Evolutionary conservation across 2,797 vertebrate genomes (phyloP).

Genomic region (Leptoclinus maculatus): DNA sequence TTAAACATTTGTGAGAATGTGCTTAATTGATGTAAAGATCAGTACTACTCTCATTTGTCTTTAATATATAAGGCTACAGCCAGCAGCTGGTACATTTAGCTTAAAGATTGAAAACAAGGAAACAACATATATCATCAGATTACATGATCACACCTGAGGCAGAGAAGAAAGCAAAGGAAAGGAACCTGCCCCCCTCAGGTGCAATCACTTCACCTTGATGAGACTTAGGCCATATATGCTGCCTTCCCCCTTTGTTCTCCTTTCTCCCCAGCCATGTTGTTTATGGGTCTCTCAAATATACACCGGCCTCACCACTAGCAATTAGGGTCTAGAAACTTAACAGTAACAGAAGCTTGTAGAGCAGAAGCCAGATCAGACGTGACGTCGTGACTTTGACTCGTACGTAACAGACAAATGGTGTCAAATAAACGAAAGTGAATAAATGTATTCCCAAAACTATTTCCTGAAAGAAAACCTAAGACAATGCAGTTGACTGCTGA

Average conservation of each 20-base stretch:
- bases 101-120: background rate
- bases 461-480: background rate
- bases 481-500: background rate
- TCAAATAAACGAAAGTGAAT: background rate
- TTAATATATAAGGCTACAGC: background rate
- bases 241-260: background rate
- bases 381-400: background rate
- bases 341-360: background rate
- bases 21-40: background rate
- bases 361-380: background rate
- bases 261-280: background rate
- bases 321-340: background rate
- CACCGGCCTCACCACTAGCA: background rate
- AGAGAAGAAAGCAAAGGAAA: background rate
- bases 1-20: constrained; percentile 10
- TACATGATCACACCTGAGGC: constrained; percentile 1
- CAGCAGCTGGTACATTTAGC: background rate
- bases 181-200: background rate
- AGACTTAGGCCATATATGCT: background rate
- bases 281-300: background rate
- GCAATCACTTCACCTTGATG: background rate
- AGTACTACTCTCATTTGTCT: background rate
- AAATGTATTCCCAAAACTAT: background rate
- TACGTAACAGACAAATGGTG: background rate
- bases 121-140: background rate